A percentile compares a stretch with the other conserved stretches of the same genome.
Conservation (phyloP, 1,140 invertebrate genomes). For the Meloidogyne chitwoodi region DNA sequence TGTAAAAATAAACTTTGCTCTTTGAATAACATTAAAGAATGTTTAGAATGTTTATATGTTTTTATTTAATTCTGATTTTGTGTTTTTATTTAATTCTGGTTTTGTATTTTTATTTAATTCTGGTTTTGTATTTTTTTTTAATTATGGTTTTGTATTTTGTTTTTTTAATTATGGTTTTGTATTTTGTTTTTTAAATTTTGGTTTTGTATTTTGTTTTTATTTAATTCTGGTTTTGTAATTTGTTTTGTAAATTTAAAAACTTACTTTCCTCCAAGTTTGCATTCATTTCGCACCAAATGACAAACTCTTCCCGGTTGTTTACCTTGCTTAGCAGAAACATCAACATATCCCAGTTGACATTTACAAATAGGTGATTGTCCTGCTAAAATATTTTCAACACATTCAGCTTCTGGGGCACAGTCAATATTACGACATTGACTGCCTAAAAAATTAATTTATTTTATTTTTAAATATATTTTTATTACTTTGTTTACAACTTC, state of each 20-base stretch:
- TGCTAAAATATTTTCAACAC: slow-evolving; percentile 37
- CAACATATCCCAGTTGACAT: slow-evolving; percentile 47
- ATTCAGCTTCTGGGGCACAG: slow-evolving; percentile 59
- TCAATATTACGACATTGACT: slow-evolving; percentile 49
- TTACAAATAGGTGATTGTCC: slow-evolving; percentile 49
- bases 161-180: too few species aligned
- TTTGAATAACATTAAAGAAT: too few species aligned
- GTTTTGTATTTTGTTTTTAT: too few species aligned
- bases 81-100: too few species aligned
- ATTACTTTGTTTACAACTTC: slow-evolving; percentile 50
- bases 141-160: too few species aligned
- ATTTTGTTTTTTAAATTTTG: too few species aligned
- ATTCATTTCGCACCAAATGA: slow-evolving; percentile 52
- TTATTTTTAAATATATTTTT: not conserved
- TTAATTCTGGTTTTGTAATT: too few species aligned
- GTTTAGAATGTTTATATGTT: too few species aligned
- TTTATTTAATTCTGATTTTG: too few species aligned
- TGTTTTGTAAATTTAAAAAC: not conserved
- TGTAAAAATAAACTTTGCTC: slow-evolving; percentile 2
- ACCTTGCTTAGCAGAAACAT: slow-evolving; percentile 55
- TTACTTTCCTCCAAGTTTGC: slow-evolving; percentile 28
- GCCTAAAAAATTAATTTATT: not conserved
- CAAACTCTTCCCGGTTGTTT: slow-evolving; percentile 52
- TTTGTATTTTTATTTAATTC: too few species aligned
- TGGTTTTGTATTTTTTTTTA: too few species aligned